Evolutionary conservation across 2,113 vertebrate genomes (phyloP).

Genomic region (Eidolon helvum): DNA sequence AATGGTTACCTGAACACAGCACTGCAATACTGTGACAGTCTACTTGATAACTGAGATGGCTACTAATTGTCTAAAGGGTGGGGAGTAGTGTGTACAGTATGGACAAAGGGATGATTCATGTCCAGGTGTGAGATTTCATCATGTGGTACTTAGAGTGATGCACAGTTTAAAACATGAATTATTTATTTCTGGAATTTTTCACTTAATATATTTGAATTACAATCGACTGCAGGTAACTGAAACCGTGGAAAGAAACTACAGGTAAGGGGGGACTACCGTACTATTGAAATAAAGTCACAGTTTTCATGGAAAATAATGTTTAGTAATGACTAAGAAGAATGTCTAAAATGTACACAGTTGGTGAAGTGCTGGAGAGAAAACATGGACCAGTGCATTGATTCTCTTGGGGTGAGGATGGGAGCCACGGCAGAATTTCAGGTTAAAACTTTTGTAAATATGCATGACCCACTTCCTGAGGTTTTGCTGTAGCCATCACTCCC

Average conservation of each 20-base stretch:
- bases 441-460: background rate
- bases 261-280: background rate
- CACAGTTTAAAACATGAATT: background rate
- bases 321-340: background rate
- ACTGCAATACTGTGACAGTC: background rate
- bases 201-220: too few species aligned
- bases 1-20: background rate
- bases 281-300: slow-evolving; percentile 32
- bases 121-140: background rate
- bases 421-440: background rate
- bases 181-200: background rate
- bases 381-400: background rate
- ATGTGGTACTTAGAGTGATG: background rate
- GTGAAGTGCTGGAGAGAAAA: background rate
- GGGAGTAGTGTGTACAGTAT: background rate
- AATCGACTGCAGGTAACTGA: background rate
- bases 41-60: background rate
- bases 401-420: background rate
- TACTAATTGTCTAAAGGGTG: too few species aligned
- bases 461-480: background rate
- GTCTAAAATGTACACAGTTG: background rate
- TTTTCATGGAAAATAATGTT: background rate
- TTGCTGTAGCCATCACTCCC: background rate
- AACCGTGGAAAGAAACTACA: background rate
- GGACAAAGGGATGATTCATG: background rate